These are phyloP conservation scores for Gambelia wislizenii DNA, from an alignment of 2,797 vertebrate species.

Conservation along the genomic window DNA sequence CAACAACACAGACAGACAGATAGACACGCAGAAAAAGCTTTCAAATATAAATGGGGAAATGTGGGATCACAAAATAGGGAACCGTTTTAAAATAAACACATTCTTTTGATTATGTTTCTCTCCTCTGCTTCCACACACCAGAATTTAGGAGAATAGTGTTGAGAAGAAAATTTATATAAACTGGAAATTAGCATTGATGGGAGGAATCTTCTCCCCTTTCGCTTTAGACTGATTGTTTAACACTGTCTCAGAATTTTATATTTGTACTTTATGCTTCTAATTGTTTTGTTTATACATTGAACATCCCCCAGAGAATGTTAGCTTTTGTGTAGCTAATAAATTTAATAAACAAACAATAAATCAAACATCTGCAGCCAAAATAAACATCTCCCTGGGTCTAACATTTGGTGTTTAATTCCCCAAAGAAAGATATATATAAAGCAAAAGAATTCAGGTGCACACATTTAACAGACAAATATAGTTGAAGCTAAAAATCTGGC, in stretches of 20 bases:
- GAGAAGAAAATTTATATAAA: background rate
- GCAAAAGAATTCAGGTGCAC: conserved; percentile 6
- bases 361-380: background rate
- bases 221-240: background rate
- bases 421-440: background rate
- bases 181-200: background rate
- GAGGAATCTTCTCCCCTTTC: background rate
- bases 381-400: background rate
- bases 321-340: background rate
- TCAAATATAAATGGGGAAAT: background rate
- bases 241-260: background rate
- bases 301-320: background rate
- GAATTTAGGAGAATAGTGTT: background rate
- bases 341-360: background rate
- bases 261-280: background rate
- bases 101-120: background rate
- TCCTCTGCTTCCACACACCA: background rate
- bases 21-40: background rate
- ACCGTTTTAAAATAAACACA: background rate
- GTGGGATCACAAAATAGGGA: background rate
- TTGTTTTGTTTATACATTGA: background rate
- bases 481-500: background rate
- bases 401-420: background rate
- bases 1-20: background rate
- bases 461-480: conserved; percentile 25